A percentile compares a stretch with the other conserved stretches of the same genome.
These are phyloP conservation scores for Drosophila asahinai DNA, from an alignment of 1,140 invertebrate species.

Conservation along the genomic window DNA sequence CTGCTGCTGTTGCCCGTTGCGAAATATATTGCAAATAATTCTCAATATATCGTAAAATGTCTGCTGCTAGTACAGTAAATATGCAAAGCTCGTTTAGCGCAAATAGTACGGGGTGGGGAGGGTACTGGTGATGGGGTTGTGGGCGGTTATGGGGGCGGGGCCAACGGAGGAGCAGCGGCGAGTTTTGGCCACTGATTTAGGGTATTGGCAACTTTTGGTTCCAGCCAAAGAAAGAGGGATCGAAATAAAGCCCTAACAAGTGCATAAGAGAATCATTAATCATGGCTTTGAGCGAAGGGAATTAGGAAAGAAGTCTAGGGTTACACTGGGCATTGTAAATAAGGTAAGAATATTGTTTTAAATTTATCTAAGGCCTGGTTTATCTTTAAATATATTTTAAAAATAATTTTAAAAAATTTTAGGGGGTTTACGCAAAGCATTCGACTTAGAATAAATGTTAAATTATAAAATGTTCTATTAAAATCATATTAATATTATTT, in stretches of 20 bases:
- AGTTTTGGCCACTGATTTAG: constrained; percentile 51
- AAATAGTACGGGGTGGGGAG: constrained; percentile 45
- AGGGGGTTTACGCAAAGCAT: no score
- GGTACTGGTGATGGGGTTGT: constrained; percentile 1
- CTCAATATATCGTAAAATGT: constrained; percentile 84
- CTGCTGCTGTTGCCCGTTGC: constrained; percentile 66
- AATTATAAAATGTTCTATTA: no score
- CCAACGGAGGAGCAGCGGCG: constrained; percentile 7
- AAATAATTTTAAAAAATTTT: no score
- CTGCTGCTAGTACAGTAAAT: constrained; percentile 80
- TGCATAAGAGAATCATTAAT: constrained; percentile 23
- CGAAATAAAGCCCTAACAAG: constrained; percentile 18
- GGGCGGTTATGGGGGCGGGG: background rate
- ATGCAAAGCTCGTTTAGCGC: constrained; percentile 82
- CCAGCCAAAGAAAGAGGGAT: constrained; percentile 24
- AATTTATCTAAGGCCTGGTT: no score
- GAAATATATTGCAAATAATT: constrained; percentile 84
- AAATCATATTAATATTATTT: background rate
- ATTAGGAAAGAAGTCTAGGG: background rate
- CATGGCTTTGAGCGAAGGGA: constrained; percentile 1
- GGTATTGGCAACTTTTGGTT: constrained; percentile 36
- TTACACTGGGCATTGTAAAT: background rate
- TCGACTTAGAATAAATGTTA: no score
- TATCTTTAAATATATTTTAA: background rate
- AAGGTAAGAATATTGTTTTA: no score